These are phyloP conservation scores for Pelodiscus sinensis DNA, from an alignment of 2,113 vertebrate genomes.

Conservation along the genomic window DNA sequence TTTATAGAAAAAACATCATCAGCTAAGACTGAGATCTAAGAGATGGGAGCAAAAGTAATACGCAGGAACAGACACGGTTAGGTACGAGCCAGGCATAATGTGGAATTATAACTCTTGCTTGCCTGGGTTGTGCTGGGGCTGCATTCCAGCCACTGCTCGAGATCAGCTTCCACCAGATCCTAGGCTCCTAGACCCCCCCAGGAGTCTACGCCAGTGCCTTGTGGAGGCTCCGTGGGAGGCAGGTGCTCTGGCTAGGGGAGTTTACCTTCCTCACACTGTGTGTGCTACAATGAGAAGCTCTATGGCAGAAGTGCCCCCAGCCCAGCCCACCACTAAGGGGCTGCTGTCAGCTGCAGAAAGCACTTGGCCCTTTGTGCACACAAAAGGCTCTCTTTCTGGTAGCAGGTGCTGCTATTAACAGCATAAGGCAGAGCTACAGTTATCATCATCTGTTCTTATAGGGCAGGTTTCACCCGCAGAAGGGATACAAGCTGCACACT, in stretches of 20 bases:
- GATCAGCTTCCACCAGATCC: background rate
- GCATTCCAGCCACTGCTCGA: background rate
- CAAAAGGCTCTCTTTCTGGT: background rate
- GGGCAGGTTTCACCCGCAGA: background rate
- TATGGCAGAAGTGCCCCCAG: background rate
- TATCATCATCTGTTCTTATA: background rate
- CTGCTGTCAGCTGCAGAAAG: background rate
- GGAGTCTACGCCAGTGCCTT: too few species aligned
- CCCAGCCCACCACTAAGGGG: background rate
- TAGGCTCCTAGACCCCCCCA: background rate
- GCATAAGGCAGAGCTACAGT: too few species aligned
- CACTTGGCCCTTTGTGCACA: too few species aligned
- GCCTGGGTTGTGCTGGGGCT: background rate
- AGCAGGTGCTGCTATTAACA: background rate
- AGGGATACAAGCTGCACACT: background rate
- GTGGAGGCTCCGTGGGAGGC: background rate
- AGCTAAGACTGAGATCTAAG: too few species aligned
- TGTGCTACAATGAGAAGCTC: too few species aligned
- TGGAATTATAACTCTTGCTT: background rate
- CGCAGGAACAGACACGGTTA: too few species aligned
- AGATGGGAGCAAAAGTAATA: too few species aligned
- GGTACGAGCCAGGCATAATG: too few species aligned
- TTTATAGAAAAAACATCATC: too few species aligned
- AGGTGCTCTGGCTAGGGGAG: background rate
- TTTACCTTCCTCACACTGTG: too few species aligned